Conservation (phyloP, 64 coral and sea anemone genomes). For the Porites australiensis region DNA sequence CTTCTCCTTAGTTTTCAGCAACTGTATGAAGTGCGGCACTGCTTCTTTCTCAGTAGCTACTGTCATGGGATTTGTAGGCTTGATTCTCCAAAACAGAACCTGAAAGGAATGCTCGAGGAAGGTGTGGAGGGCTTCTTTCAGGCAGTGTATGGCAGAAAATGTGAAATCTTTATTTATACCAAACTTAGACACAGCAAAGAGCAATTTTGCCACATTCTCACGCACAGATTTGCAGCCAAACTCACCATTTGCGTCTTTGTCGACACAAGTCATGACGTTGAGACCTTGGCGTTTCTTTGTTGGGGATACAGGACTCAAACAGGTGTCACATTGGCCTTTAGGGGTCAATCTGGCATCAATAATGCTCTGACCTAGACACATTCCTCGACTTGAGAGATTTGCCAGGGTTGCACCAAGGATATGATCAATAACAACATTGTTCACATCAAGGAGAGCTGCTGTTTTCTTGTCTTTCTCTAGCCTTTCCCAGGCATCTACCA, state of each 20-base stretch:
- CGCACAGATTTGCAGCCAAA: conserved; percentile 41
- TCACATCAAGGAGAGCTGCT: neutral
- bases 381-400: conserved; percentile 18
- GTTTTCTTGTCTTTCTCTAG: neutral
- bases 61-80: conserved; percentile 60
- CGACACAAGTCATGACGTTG: conserved; percentile 31
- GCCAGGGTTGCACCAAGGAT: conserved; percentile 20
- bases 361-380: conserved; percentile 31
- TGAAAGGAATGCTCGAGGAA: conserved; percentile 54
- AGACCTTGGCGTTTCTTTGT: neutral
- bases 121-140: conserved; percentile 39
- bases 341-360: conserved; percentile 29
- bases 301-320: conserved; percentile 17
- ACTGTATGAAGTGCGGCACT: conserved; percentile 4
- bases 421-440: conserved; percentile 24
- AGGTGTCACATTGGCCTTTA: conserved; percentile 36
- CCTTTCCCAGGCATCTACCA: conserved; percentile 50
- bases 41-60: conserved; percentile 11
- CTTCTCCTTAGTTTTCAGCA: conserved; percentile 3
- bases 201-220: conserved; percentile 26
- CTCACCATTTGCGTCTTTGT: conserved; percentile 52
- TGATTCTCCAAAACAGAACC: conserved; percentile 57
- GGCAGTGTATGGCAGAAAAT: conserved; percentile 22
- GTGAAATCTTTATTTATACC: conserved; percentile 31
- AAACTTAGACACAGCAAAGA: conserved; percentile 51